Conservation (phyloP, 2,797 vertebrate species). For the Erethizon dorsatum region DNA sequence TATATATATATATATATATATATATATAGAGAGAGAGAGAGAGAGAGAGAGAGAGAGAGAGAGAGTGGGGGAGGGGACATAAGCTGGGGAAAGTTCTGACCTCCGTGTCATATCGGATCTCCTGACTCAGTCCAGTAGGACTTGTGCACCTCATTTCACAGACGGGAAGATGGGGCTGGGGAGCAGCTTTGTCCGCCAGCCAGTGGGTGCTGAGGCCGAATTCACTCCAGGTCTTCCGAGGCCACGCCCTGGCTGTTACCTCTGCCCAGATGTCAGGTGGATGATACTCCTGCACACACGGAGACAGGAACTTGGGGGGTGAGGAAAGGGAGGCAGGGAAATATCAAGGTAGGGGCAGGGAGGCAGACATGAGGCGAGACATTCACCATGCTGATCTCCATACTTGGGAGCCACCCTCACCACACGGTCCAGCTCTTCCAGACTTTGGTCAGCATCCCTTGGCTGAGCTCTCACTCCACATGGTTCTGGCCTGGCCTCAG, state of each 20-base stretch:
- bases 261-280: background rate
- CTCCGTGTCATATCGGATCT: background rate
- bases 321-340: background rate
- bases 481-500: background rate
- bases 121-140: no score
- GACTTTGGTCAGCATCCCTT: no score
- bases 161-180: no score
- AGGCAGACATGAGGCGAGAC: accelerated
- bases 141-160: background rate
- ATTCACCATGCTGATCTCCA: accelerated
- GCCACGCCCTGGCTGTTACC: background rate
- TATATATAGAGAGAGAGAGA: no score
- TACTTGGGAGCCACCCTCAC: accelerated
- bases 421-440: background rate
- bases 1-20: no score
- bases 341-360: background rate
- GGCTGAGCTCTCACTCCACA: background rate
- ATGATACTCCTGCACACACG: background rate
- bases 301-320: no score
- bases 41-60: no score
- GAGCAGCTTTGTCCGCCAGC: background rate
- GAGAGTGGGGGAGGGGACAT: background rate
- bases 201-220: background rate
- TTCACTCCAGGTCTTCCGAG: background rate
- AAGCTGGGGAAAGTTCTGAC: background rate